Evolutionary conservation across 2,113 vertebrate genomes (phyloP), one percentile per base, ranked within the genome.

Genomic region (Solea senegalensis): DNA sequence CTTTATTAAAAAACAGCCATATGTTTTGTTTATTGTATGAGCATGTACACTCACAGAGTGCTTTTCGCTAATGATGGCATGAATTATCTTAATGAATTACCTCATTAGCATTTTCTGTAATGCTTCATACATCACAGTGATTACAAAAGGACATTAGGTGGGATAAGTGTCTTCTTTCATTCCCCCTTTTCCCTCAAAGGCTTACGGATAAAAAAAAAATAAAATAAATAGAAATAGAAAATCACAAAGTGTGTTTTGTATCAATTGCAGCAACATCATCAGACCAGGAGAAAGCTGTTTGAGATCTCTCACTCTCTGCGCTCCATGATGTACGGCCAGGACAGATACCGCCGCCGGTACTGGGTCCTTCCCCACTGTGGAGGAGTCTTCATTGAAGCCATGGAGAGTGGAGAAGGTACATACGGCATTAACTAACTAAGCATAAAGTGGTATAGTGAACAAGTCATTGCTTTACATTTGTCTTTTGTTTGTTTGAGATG

Each of bases 301-400:
- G 98, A 99, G 80, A 96, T 97, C 3, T 98, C 97, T 0, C 97
- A 99, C 67, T 97, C 95, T 50, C 89, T 99, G 50, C 96, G 98
- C 66, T 97, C 97, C 0, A 96, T 98, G 97, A 96, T 96, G 94
- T 98, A 98, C 7, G 98, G 98, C 12, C 97, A 98, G 76, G 97
- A 99, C 83, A 96, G 98, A 2, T 99, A 96, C 77, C 94, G 95
- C 49, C 96, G 98, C 9, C 94, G 97, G 21, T 99, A 98, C 87
- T 99, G 98, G 97, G 96, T 99, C 39, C 95, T 99, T 56, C 98
- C 98, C 11, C 97, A 99, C 16, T 99, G 98, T 68, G 98, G 98
- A 26, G 98, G 97, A 0, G 87, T 99, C 89, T 99, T 98, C 90
- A 95, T 99, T 8, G 97, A 99, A 92, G 96, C 94, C 81, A 95